Evolutionary conservation across 2,113 vertebrate species (phyloP), one percentile per base, ranked within the genome.

Genomic region (Peucedramus taeniatus): DNA sequence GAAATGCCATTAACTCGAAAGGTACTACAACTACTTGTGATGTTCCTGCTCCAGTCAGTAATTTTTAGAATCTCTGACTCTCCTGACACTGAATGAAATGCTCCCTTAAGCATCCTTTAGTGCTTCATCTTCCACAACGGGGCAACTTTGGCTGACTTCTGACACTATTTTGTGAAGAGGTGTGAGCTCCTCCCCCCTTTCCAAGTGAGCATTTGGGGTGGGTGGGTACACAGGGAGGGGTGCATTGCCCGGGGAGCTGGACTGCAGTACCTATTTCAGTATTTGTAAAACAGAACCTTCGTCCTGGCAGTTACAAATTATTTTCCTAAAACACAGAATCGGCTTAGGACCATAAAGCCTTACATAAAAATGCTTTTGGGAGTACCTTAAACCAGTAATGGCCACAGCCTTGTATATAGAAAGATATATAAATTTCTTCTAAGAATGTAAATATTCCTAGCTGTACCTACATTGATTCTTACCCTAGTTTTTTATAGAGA

Each of bases 361-460:
- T 68, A 22, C 20, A 15, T 45, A n/a, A 16, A 61, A 23, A 37
- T 44, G 77, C 45, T 57, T 65, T 40, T 13, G 60, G 42, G 39
- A 51, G 49, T 42, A 37, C 37, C 26, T 70, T 17, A 68, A 39
- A 45, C 65, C 3, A 3, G n/a, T 24, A 16, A 53, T 17, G 54
- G 45, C 79, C 54, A 66, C 26, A 47, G 81, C 61, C 80, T 81
- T 91, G 68, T 93, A 30, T 11, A 20, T 35, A 64, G 61, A 61
- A 60, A 53, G 39, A n/a, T 8, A 50, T 0, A 85, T 33, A 80
- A 20, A 40, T 85, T 60, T 63, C 64, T 94, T 87, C 24, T 50
- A 27, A 83, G 42, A 86, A 54, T 93, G 94, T 93, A 90, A 85
- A 83, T 95, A 86, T 39, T 96, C 31, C 61, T 60, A n/a, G 19